Percentiles rank a stretch among this genome's conserved stretches.
phyloP scores from a whole-genome alignment of 2,888 invertebrate genomes.

The Eubasilissa splendida region DNA sequence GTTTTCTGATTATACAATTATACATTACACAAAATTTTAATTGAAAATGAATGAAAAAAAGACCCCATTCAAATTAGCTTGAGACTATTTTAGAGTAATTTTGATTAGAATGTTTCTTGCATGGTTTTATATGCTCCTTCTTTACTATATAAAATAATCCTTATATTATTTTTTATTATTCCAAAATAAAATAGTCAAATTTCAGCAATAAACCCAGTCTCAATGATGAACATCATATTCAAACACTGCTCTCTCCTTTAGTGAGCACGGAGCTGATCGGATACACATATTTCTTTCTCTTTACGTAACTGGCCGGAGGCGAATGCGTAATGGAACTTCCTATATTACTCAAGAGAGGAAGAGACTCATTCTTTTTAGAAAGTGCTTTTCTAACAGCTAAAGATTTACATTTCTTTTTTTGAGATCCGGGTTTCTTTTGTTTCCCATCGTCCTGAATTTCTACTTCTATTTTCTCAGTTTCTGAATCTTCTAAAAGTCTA shows the following conservation, averaged over 20 bases:
- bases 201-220: no score
- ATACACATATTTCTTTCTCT: constrained; percentile 77
- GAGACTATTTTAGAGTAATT: no score
- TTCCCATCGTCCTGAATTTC: constrained; percentile 53
- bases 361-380: constrained; percentile 69
- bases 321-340: constrained; percentile 62
- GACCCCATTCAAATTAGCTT: no score
- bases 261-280: constrained; percentile 66
- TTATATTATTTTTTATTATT: no score
- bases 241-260: constrained; percentile 73
- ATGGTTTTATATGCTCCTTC: no score
- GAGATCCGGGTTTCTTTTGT: constrained; percentile 58
- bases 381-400: constrained; percentile 57
- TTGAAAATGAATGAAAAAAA: no score
- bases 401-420: constrained; percentile 56
- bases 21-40: no score
- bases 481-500: constrained; percentile 57
- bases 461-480: constrained; percentile 56
- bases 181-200: no score
- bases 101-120: no score
- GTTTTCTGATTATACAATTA: no score
- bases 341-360: constrained; percentile 72
- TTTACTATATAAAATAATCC: no score
- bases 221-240: constrained; percentile 47
- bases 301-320: constrained; percentile 73